Evolutionary conservation across 1,140 invertebrate species (phyloP).

Genomic region (Drosophila insularis): DNA sequence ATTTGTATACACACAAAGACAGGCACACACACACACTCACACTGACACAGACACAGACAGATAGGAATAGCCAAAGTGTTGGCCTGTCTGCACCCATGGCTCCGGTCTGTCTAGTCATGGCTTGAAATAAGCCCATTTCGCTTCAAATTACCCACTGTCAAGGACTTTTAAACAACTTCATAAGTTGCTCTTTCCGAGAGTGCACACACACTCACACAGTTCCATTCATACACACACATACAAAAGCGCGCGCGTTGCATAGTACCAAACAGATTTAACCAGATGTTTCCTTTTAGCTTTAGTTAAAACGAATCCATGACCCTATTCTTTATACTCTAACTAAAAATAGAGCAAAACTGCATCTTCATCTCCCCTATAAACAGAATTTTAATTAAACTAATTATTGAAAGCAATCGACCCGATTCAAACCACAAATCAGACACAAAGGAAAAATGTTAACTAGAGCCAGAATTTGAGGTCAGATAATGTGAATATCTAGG

Average conservation of each 20-base stretch:
- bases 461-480: no score
- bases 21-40: background rate
- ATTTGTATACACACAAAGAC: slow-evolving; percentile 40
- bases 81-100: slow-evolving; percentile 13
- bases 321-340: background rate
- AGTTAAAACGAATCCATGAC: background rate
- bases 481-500: no score
- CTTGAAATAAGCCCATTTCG: slow-evolving; percentile 45
- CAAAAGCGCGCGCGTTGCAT: background rate
- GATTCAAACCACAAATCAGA: no score
- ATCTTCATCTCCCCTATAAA: no score
- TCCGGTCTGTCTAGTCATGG: slow-evolving; percentile 27
- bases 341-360: background rate
- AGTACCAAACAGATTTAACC: slow-evolving; percentile 10
- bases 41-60: background rate
- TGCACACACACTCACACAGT: slow-evolving; percentile 4
- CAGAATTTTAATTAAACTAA: no score
- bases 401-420: no score
- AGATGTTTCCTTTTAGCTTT: slow-evolving; percentile 11
- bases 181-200: slow-evolving; percentile 36
- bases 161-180: slow-evolving; percentile 60
- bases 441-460: no score
- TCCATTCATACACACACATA: background rate
- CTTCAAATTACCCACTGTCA: slow-evolving; percentile 56
- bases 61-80: slow-evolving; percentile 13